These are phyloP conservation scores for Bubo bubo DNA, from an alignment of 2,113 vertebrate species.

Conservation along the genomic window DNA sequence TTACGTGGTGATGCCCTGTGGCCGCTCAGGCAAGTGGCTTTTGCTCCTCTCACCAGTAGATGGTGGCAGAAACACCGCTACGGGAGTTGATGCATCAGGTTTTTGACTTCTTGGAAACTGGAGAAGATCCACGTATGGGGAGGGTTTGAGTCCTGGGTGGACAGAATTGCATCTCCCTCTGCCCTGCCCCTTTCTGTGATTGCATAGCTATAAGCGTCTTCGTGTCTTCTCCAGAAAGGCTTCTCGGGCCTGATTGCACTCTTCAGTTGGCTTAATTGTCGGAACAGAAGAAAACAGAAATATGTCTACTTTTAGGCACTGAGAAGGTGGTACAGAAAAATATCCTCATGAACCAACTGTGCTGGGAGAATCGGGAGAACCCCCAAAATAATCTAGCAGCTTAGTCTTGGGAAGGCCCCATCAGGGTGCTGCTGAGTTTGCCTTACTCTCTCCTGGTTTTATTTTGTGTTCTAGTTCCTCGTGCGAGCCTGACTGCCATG, in stretches of 20 bases:
- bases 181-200: neutral
- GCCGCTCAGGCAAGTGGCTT: neutral
- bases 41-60: neutral
- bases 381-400: neutral
- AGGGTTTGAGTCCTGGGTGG: neutral
- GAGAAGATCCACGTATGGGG: too few species aligned
- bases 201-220: neutral
- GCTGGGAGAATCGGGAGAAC: neutral
- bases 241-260: neutral
- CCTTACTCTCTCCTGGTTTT: neutral
- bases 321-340: neutral
- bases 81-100: neutral
- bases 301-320: neutral
- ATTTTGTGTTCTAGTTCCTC: constrained; percentile 40
- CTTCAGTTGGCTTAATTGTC: accelerated
- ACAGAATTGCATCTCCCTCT: neutral
- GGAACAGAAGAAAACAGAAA: neutral
- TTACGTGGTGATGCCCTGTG: neutral
- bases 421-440: neutral
- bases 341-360: neutral
- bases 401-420: neutral
- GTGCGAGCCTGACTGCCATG: constrained; percentile 47
- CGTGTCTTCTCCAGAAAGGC: neutral
- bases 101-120: neutral
- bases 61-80: neutral